Conservation (phyloP, 2,888 invertebrate species). For the Podabrus alpinus region DNA sequence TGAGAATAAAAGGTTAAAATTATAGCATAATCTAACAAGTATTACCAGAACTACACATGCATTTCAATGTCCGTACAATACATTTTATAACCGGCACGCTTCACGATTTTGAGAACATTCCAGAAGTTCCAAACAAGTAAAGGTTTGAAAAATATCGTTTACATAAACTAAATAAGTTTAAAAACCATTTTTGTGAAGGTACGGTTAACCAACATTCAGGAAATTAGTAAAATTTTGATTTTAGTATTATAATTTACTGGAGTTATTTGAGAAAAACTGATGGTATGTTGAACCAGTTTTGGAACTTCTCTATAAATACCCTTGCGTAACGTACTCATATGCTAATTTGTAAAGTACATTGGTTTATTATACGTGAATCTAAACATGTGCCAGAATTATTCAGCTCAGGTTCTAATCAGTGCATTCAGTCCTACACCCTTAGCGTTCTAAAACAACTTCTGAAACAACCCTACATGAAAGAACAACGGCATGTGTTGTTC, state of each 20-base stretch:
- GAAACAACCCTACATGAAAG: constrained; percentile 29
- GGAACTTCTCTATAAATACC: neutral
- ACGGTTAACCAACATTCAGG: neutral
- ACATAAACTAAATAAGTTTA: neutral
- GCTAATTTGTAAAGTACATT: neutral
- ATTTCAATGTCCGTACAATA: constrained; percentile 34
- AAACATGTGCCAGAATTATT: constrained; percentile 27
- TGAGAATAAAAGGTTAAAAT: neutral
- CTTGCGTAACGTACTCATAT: neutral
- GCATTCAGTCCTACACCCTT: constrained; percentile 30
- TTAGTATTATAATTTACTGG: neutral
- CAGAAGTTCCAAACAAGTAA: constrained; percentile 7
- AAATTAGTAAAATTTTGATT: neutral
- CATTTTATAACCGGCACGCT: constrained; percentile 50
- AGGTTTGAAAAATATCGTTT: neutral
- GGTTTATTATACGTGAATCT: neutral
- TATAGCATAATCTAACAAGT: constrained; percentile 52
- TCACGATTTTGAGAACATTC: constrained; percentile 28
- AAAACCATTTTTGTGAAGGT: neutral
- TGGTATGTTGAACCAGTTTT: neutral
- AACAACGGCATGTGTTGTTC: constrained; percentile 37
- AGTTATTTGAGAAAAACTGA: neutral
- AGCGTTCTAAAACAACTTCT: constrained; percentile 10
- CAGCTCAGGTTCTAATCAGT: constrained; percentile 40
- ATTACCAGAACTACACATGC: constrained; percentile 55